Evolutionary conservation across 2,888 invertebrate genomes (phyloP).

Genomic region (Apotomis betuletana): DNA sequence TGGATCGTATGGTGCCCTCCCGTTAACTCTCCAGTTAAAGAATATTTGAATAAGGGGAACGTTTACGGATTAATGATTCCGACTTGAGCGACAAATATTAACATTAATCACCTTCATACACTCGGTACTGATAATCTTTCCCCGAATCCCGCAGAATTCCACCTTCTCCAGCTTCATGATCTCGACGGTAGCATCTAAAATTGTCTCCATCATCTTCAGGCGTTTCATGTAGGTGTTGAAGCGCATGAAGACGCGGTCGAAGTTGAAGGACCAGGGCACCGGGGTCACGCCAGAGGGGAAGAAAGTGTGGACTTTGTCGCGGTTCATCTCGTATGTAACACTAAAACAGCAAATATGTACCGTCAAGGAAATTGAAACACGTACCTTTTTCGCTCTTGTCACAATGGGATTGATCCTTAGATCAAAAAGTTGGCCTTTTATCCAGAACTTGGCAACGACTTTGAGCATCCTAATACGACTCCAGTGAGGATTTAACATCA

Average conservation of each 20-base stretch:
- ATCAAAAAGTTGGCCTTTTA: no score
- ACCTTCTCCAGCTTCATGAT: conserved; percentile 94
- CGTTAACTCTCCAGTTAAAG: no score
- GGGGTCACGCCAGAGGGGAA: conserved; percentile 83
- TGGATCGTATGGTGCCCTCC: no score
- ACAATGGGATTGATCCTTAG: no score
- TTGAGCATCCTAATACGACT: no score
- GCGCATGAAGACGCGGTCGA: conserved; percentile 87
- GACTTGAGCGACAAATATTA: no score
- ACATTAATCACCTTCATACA: conserved; percentile 66
- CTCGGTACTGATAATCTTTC: conserved; percentile 83
- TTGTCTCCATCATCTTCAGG: conserved; percentile 85
- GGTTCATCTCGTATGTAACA: conserved; percentile 80
- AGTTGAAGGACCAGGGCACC: conserved; percentile 90
- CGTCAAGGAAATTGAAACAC: no score
- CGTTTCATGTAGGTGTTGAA: conserved; percentile 86
- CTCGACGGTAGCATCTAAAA: conserved; percentile 91
- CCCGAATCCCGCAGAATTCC: conserved; percentile 88
- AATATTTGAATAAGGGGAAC: no score
- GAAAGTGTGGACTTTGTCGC: conserved; percentile 80
- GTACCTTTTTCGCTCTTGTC: no score
- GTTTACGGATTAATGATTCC: no score
- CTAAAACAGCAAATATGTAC: conserved; percentile 49
- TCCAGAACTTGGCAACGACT: no score
- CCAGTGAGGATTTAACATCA: no score